Base-by-base conservation (phyloP, 1,140 invertebrate genomes). In the Ditylenchus dipsaci region DNA sequence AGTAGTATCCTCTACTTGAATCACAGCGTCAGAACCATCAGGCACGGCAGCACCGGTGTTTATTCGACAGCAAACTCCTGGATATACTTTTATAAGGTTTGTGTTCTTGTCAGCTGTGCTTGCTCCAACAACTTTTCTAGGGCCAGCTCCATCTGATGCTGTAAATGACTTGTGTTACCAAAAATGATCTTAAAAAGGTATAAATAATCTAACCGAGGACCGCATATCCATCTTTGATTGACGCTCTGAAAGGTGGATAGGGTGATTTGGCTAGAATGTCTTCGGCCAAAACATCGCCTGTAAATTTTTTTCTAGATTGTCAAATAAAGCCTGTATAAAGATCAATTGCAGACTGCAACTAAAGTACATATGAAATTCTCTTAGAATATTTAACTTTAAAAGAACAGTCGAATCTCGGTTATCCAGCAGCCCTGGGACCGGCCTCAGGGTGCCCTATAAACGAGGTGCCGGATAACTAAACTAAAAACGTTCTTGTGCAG, bases 171-270 rank as follows among this genome's bases (percentile, higher is more conserved):
- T 21, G 3, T 3, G 3, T 53, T 15, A 26, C 3, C n/a, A 5
- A 26, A 7, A 3, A 7, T 7, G 49, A 5, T 53, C 15, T 53
- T 53, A 53, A 45, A 11, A 45, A 45, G 11, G n/a, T 21, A 3
- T 19, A n/a, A 23, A 23, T 17, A 19, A 27, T n/a, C 67, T 57
- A 63, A 78, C 76, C 56, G 43, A 64, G 67, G 47, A 79, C 63
- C n/a, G 76, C 77, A 68, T 80, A 78, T 53, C 77, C 76, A 65
- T 78, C 77, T 57, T 67, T 77, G 26, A 64, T 62, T n/a, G 77
- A 79, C 29, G 68, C 67, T 33, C 68, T 27, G 15, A 65, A 67
- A 53, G 33, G 17, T 23, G 69, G 76, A 45, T 69, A 57, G 17
- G 59, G 63, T 15, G 23, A 23, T 23, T 63, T 21, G 21, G 74